Evolutionary conservation across 2,888 invertebrate genomes (phyloP), one percentile per base, ranked within the genome.

Genomic region (Tetheella fluctuosa): DNA sequence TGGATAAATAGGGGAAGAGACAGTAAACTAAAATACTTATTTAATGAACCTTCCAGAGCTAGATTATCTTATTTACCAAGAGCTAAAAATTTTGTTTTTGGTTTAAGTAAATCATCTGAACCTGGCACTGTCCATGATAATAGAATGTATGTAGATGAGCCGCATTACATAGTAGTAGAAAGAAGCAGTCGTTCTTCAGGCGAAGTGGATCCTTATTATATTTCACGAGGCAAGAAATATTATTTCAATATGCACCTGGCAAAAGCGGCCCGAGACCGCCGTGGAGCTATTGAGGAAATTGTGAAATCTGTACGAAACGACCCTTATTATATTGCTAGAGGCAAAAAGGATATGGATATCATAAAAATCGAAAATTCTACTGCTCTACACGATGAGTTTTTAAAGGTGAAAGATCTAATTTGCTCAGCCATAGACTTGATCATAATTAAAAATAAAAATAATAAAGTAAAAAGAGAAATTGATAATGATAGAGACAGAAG

Each of bases 261-360:
- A 17, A 86, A 86, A 77, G 84, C 82, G 25, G 81, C 74, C 20
- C 83, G 87, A 65, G 88, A 80, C 55, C 81, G 92, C 62, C 87
- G 92, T 8, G 91, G 91, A 15, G 86, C 88, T 4, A 79, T 93
- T 30, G 92, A 88, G 71, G 90, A 91, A 74, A 86, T 91, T 5
- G 89, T 92, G 0, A 93, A 91, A 76, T 89, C 91, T 4, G 91
- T 93, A 6, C 84, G 89, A 15, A 91, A 92, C 57, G 91, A 93
- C 62, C 94, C 94, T 0, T 94, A 90, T 70, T 93, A 91, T 59
- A 94, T 94, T 54, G 93, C 93, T 0, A 79, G 94, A 74, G 94
- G 94, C n/a, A 94, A 94, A 70, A 94, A 92, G 67, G 77, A 84
- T 62, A 52, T 28, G 0, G 69, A 71, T 4, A 28, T 57, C n/a